Conservation (phyloP, 2,797 vertebrate species). For the Xiphophorus birchmanni region DNA sequence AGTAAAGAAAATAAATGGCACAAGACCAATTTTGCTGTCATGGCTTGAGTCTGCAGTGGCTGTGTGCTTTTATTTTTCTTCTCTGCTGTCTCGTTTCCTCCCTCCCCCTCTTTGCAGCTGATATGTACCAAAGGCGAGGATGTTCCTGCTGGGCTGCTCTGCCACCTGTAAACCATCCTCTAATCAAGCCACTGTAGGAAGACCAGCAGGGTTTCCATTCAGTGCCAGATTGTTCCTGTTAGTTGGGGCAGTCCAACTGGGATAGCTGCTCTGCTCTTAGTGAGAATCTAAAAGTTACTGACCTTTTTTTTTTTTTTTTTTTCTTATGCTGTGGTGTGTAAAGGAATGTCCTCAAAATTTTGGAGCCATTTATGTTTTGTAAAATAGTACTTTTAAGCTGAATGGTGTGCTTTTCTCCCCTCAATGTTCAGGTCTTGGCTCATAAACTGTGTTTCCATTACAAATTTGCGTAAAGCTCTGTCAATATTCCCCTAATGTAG, state of each 20-base stretch:
- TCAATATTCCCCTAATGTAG: too few species aligned
- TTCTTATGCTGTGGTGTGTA: not conserved
- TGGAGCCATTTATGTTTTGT: not conserved
- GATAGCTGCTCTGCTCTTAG: not conserved
- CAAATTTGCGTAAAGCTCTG: too few species aligned
- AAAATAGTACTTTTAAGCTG: not conserved
- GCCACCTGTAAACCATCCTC: not conserved
- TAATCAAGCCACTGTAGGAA: conserved; percentile 5
- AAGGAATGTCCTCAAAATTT: not conserved
- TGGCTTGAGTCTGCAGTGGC: not conserved
- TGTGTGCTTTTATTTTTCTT: not conserved
- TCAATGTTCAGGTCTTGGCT: not conserved
- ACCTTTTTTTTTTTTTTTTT: not conserved
- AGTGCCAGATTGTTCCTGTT: not conserved
- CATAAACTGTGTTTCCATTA: too few species aligned
- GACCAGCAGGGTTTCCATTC: not conserved
- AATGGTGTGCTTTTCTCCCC: not conserved
- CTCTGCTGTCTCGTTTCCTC: not conserved
- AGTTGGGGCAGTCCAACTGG: not conserved
- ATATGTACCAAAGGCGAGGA: not conserved
- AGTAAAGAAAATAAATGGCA: not conserved
- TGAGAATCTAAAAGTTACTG: not conserved
- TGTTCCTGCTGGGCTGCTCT: not conserved
- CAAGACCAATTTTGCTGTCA: not conserved
- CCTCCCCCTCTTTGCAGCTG: not conserved